phyloP scores from a whole-genome alignment of 2,797 vertebrate genomes.

The Trachurus trachurus region DNA sequence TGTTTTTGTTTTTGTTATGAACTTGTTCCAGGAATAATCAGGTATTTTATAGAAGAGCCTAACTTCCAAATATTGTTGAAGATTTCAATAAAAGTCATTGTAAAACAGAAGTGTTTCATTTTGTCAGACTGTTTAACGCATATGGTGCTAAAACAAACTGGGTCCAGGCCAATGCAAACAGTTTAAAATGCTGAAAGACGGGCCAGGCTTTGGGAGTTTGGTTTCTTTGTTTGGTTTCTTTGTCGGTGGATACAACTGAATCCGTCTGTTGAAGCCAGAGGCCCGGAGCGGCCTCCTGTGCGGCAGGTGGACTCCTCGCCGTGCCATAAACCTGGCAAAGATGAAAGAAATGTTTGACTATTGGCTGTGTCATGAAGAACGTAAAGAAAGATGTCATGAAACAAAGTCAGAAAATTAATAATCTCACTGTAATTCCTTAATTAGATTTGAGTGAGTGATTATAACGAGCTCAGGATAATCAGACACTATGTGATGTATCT shows the following conservation, averaged over 20 bases:
- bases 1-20: background rate
- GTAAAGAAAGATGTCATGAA: background rate
- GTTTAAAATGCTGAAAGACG: background rate
- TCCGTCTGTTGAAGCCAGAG: too few relatives aligned
- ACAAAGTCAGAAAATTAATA: too few relatives aligned
- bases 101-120: background rate
- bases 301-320: background rate
- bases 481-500: too few relatives aligned
- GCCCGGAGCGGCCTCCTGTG: background rate
- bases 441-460: background rate
- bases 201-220: background rate
- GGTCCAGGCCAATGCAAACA: slow-evolving; percentile 27
- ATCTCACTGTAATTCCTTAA: too few relatives aligned
- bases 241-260: slow-evolving; percentile 9
- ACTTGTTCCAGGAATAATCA: background rate
- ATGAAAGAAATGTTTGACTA: background rate
- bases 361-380: background rate
- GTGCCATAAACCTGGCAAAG: background rate
- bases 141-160: slow-evolving; percentile 22
- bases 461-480: too few relatives aligned
- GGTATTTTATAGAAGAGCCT: slow-evolving; percentile 22
- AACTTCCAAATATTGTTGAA: slow-evolving; percentile 18
- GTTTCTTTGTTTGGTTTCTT: slow-evolving; percentile 42
- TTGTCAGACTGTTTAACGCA: background rate
- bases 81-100: slow-evolving; percentile 66